Base-by-base conservation (phyloP, 2,113 vertebrate species). In the Eretmochelys imbricata region DNA sequence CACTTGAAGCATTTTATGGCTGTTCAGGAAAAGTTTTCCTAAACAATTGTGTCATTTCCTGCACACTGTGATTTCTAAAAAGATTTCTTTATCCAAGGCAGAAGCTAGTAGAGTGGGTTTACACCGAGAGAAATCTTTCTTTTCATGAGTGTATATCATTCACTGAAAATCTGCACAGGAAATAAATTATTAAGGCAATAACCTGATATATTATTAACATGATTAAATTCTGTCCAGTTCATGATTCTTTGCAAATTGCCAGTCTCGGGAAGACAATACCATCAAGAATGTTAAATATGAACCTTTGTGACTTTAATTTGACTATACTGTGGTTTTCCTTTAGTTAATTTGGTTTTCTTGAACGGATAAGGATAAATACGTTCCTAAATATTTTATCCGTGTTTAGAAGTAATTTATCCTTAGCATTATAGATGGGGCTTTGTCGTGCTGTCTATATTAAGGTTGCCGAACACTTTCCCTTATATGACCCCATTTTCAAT, bases 241-340 rank as follows among this genome's bases (percentile, higher is more conserved):
- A 92, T 72, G 54, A 93, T 29, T 88, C 29, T 95, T 95, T 97
- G 48, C 27, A 95, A 97, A 98, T 92, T 55, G 76, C 27, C 51
- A 25, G 4, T 89, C 90, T 93, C 2, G 4, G 91, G 81, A 92
- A 93, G 75, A 96, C 48, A 7, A 55, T 91, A 80, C 29, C 49
- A 57, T 95, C 83, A 84, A 20, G 11, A 55, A 50, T 84, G 27
- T 57, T 91, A 95, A 95, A 91, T 55, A 82, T 57, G 82, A 94
- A 50, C 53, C 79, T 90, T 92, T 90, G 7, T 93, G 65, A 84
- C 88, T 97, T 96, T 85, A 94, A 93, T 91, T 92, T 88, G 42
- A 5, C 87, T 83, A n/a, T 53, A 1, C 0, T 25, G 0, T 84
- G 17, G 51, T 95, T 87, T 95, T 88, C 82, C 91, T 95, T 88